Base-by-base conservation (phyloP, 2,888 invertebrate species). In the Torymus auratus region DNA sequence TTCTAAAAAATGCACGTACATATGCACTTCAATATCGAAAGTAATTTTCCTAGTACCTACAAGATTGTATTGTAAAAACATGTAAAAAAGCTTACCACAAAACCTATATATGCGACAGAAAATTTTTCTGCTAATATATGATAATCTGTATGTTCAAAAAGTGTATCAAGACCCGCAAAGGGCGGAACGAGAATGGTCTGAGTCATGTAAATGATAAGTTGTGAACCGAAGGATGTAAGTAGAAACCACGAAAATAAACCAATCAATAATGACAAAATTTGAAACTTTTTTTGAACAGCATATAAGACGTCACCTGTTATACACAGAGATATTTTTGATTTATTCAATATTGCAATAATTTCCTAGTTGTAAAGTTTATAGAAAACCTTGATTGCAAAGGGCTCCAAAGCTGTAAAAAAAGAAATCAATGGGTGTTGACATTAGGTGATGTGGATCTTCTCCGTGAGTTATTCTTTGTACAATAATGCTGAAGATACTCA, bases 381-480 rank as follows among this genome's bases (percentile, higher is more conserved):
- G 17, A 14, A 72, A 74, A 84, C 87, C 81, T 80, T 87, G 87
- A 20, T 75, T 80, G 20, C 85, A 86, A 28, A 86, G 67, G 41
- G 78, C 78, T n/a, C 82, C 83, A 20, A 85, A 85, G 12, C 72
- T 84, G 82, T 85, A 83, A 64, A 87, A 86, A 0, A 86, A 65
- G 13, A 84, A 83, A 56, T 86, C 87, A 0, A 15, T 1, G 14
- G n/a, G 80, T 55, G 68, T 14, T 15, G n/a, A 28, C 14, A 61
- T 62, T 50, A 50, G 17, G n/a, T 69, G n/a, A 60, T 28, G 11
- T 17, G 53, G 10, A 60, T 78, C 0, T 74, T 68, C 10, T 7
- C 67, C 5, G 13, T 17, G 5, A 0, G 53, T 20, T 1, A 83
- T 7, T 7, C 12, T 72, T 53, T 85, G 84, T 2, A 72, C 70